Conservation (phyloP, 2,888 invertebrate genomes). For the Phytoseiulus persimilis region DNA sequence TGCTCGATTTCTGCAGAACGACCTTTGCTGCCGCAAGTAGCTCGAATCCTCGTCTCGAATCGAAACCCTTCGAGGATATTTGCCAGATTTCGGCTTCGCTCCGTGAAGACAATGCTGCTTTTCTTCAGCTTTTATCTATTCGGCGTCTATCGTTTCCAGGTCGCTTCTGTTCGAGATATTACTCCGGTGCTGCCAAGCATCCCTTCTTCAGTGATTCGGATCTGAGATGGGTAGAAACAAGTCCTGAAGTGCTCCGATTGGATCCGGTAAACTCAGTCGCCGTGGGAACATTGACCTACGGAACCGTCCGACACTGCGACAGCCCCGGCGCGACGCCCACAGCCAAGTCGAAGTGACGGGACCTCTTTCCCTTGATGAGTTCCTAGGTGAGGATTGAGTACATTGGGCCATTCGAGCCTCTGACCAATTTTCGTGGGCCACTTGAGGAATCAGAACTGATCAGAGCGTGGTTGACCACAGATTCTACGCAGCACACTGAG, state of each 20-base stretch:
- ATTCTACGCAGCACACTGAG: not conserved
- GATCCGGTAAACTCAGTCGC: not conserved
- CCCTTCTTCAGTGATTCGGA: not conserved
- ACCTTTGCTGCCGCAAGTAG: too few relatives aligned
- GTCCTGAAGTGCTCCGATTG: conserved; percentile 13
- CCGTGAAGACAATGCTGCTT: too few relatives aligned
- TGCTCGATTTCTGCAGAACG: too few relatives aligned
- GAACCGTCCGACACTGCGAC: not conserved
- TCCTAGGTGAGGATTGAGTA: not conserved
- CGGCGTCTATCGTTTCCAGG: too few relatives aligned
- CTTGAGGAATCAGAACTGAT: too few relatives aligned
- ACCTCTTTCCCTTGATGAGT: not conserved
- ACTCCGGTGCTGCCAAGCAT: not conserved
- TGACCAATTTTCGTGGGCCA: too few relatives aligned
- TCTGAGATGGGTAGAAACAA: conserved; percentile 19
- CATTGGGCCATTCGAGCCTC: too few relatives aligned
- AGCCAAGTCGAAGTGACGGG: not conserved
- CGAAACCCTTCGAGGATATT: too few relatives aligned
- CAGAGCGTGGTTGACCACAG: too few relatives aligned
- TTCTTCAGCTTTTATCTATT: too few relatives aligned
- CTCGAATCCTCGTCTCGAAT: too few relatives aligned
- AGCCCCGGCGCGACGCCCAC: conserved; percentile 21
- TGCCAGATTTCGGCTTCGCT: too few relatives aligned
- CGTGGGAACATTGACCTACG: conserved; percentile 31
- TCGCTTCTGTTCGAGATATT: conserved; percentile 18